These are phyloP conservation scores for Nomada lathburiana DNA, from an alignment of 2,888 invertebrate species.

Conservation along the genomic window DNA sequence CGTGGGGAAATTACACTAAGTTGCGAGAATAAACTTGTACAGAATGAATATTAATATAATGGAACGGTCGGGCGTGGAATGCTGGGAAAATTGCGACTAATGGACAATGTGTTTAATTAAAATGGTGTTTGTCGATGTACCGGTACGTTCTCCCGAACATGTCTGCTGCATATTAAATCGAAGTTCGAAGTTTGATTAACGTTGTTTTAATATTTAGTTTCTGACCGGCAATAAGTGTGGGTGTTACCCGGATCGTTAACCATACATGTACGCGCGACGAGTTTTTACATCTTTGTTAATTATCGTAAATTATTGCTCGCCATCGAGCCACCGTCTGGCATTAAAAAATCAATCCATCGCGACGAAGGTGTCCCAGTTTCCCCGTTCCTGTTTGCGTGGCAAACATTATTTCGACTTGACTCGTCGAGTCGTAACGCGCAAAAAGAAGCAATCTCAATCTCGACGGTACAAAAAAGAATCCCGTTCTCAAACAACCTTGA, in stretches of 20 bases:
- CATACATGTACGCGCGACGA: not conserved
- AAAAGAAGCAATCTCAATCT: not conserved
- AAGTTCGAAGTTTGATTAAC: no score
- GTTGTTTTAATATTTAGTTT: constrained; percentile 39
- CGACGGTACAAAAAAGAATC: not conserved
- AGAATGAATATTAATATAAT: not conserved
- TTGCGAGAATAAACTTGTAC: not conserved
- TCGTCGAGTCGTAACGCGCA: not conserved
- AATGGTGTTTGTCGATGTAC: not conserved
- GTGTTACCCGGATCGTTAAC: not conserved
- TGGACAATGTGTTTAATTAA: not conserved
- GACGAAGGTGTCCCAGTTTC: not conserved
- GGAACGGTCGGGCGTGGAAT: not conserved
- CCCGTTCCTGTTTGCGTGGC: constrained; percentile 1
- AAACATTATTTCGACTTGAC: constrained; percentile 13
- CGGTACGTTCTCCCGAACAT: not conserved
- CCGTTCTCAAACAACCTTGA: not conserved
- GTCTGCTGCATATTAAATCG: constrained; percentile 10
- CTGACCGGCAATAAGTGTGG: not conserved
- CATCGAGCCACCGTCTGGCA: not conserved
- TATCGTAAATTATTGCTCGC: constrained; percentile 16
- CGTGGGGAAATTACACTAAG: no score
- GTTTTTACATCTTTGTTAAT: constrained; percentile 22
- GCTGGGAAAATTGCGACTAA: not conserved
- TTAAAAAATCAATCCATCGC: constrained; percentile 10